Percentiles rank a stretch among this genome's conserved stretches.
phyloP scores from a whole-genome alignment of 2,888 invertebrate species.

The Plagiodera versicolora region DNA sequence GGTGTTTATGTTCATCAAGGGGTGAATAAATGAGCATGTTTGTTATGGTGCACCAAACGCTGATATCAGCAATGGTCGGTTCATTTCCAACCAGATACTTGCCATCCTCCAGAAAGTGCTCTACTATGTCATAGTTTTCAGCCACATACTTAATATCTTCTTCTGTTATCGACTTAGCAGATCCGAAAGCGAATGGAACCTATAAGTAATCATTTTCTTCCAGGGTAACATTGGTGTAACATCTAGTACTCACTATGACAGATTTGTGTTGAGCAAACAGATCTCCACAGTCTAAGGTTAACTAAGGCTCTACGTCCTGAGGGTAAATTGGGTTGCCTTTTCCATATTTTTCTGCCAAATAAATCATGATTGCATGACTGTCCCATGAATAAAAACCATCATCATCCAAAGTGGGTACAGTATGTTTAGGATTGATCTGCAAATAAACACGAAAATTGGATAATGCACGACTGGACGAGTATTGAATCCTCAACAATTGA shows the following conservation, averaged over 20 bases:
- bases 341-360: conserved; percentile 60
- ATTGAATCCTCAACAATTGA: no score
- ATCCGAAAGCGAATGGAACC: not conserved
- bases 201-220: no score
- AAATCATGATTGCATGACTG: conserved; percentile 59
- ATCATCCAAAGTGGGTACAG: conserved; percentile 61
- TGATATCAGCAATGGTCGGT: conserved; percentile 24
- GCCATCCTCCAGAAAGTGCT: conserved; percentile 7
- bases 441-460: conserved; percentile 28
- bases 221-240: no score
- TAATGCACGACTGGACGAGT: no score
- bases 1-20: conserved; percentile 18
- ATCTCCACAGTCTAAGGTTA: conserved; percentile 53
- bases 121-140: conserved; percentile 22
- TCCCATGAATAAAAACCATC: conserved; percentile 57
- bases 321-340: conserved; percentile 59
- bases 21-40: conserved; percentile 11
- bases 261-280: not conserved
- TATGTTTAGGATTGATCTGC: conserved; percentile 62
- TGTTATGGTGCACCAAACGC: conserved; percentile 19
- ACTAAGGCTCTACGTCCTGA: conserved; percentile 58
- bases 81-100: conserved; percentile 16
- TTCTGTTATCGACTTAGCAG: no score
- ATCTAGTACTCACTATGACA: not conserved
- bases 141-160: no score